Conservation (phyloP, 2,113 vertebrate genomes). For the Ciconia boyciana region DNA sequence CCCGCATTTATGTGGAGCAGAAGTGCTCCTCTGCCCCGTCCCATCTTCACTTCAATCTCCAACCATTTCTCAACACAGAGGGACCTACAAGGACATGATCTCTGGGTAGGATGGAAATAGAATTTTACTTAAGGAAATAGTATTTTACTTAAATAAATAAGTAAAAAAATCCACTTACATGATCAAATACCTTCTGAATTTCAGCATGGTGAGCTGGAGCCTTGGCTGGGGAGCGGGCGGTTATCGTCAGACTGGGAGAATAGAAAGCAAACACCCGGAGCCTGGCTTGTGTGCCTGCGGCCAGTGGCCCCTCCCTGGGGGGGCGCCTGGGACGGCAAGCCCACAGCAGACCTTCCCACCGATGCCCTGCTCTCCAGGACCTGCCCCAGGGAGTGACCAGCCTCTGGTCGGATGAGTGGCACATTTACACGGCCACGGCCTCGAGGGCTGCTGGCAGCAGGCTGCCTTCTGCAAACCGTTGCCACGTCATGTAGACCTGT, state of each 20-base stretch:
- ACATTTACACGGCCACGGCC: fast-evolving
- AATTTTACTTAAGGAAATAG: not conserved
- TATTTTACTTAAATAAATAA: not conserved
- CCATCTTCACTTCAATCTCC: not conserved
- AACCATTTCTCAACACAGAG: not conserved
- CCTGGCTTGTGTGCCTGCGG: not conserved
- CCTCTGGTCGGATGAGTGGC: not conserved
- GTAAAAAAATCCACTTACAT: conserved; percentile 16
- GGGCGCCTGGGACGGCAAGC: not conserved
- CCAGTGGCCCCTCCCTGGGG: not conserved
- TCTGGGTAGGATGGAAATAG: not conserved
- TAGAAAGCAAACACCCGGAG: conserved; percentile 17
- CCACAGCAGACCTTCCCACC: not conserved
- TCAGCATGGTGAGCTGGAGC: conserved; percentile 56
- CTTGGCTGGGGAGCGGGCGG: not conserved
- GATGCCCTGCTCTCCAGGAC: not conserved
- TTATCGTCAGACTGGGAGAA: not conserved
- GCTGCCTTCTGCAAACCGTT: not conserved
- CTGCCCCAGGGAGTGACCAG: not conserved
- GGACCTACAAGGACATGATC: not conserved
- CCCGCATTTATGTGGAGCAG: fast-evolving
- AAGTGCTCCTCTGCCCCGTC: not conserved
- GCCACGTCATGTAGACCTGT: fast-evolving
- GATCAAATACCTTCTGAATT: conserved; percentile 31
- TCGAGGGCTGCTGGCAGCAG: not conserved